Evolutionary conservation across 2,113 vertebrate species (phyloP).

Genomic region (Ptyas mucosa): DNA sequence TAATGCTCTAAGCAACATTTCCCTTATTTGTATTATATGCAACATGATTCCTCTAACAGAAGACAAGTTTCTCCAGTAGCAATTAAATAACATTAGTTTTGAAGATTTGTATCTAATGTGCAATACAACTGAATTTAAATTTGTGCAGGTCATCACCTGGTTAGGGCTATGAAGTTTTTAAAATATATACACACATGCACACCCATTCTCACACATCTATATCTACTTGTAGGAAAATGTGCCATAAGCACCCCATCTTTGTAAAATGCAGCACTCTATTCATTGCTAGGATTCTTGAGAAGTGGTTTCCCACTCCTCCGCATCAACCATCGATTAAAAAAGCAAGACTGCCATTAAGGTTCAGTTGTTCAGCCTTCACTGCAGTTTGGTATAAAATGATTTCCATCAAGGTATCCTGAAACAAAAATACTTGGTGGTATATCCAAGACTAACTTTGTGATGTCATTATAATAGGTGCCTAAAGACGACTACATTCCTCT

Average conservation of each 20-base stretch:
- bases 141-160: not conserved
- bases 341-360: not conserved
- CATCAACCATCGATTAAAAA: not conserved
- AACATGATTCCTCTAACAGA: not conserved
- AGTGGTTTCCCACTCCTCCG: not conserved
- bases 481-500: not conserved
- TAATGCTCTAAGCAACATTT: not conserved
- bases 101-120: not conserved
- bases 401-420: not conserved
- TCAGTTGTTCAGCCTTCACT: not conserved
- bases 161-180: not conserved
- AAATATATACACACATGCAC: too few species aligned
- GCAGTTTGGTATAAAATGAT: not conserved
- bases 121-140: not conserved
- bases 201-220: not conserved
- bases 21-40: not conserved
- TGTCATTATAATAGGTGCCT: not conserved
- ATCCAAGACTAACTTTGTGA: not conserved
- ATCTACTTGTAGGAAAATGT: not conserved
- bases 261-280: not conserved
- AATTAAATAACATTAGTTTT: not conserved
- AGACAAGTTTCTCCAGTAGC: not conserved
- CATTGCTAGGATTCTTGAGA: not conserved
- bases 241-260: not conserved
- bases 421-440: not conserved